A percentile compares a stretch with the other conserved stretches of the same genome.
phyloP scores from a whole-genome alignment of 2,797 vertebrate species.

The Lacerta bilineata region DNA sequence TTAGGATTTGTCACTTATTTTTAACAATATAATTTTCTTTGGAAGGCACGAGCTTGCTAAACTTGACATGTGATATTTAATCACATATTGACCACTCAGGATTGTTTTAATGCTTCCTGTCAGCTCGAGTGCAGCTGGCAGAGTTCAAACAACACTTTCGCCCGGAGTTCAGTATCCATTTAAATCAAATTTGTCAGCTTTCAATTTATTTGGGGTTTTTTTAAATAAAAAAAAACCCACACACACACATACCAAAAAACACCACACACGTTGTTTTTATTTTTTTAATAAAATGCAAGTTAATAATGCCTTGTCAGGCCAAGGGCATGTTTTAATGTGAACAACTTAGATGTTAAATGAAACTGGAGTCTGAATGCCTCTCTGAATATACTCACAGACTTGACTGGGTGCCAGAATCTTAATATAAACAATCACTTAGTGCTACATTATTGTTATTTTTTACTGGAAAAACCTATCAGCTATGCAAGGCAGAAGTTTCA shows the following conservation, averaged over 20 bases:
- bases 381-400: constrained; percentile 63
- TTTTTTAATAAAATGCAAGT: constrained; percentile 78
- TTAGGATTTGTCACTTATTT: constrained; percentile 77
- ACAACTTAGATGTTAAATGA: constrained; percentile 66
- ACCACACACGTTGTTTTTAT: constrained; percentile 31
- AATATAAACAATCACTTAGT: constrained; percentile 31
- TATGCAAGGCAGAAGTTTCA: rapidly evolving
- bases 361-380: constrained; percentile 59
- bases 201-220: constrained; percentile 61
- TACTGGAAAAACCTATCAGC: constrained; percentile 45
- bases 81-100: constrained; percentile 74
- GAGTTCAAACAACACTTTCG: constrained; percentile 75
- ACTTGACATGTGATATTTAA: constrained; percentile 73
- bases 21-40: constrained; percentile 79
- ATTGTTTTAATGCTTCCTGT: constrained; percentile 74
- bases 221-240: constrained; percentile 34
- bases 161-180: constrained; percentile 76
- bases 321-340: constrained; percentile 72
- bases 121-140: constrained; percentile 71
- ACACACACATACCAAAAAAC: not conserved
- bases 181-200: constrained; percentile 79
- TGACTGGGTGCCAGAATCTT: constrained; percentile 56
- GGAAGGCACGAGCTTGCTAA: constrained; percentile 63
- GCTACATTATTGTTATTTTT: constrained; percentile 50
- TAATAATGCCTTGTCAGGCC: constrained; percentile 76